A percentile compares a stretch with the other conserved stretches of the same genome.
phyloP scores from a whole-genome alignment of 2,888 invertebrate species.

The Podabrus alpinus region DNA sequence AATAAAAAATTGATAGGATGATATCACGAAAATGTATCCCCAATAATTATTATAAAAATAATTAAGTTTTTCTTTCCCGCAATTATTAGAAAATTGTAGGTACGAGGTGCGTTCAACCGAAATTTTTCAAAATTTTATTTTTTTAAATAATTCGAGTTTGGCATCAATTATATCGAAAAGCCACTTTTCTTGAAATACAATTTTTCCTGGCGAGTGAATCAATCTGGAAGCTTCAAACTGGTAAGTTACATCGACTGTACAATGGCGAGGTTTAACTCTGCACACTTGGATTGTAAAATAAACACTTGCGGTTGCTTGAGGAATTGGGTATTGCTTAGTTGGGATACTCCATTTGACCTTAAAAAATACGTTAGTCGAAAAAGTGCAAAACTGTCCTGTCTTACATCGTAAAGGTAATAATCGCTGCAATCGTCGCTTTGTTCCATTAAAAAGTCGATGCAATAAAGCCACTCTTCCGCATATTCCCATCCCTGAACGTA shows the following conservation, averaged over 20 bases:
- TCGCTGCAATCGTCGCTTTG: conserved; percentile 41
- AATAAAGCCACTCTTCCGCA: conserved; percentile 41
- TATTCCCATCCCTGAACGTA: conserved; percentile 40
- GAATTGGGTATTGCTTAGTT: conserved; percentile 53
- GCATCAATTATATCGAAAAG: conserved; percentile 51
- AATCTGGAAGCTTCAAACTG: conserved; percentile 51
- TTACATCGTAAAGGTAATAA: conserved; percentile 44
- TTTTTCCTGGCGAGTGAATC: conserved; percentile 43
- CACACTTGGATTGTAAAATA: conserved; percentile 53
- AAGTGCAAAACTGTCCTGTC: neutral
- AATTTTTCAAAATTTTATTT: conserved; percentile 1
- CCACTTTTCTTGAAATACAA: conserved; percentile 51
- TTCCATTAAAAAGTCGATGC: conserved; percentile 35
- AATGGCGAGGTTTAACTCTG: conserved; percentile 41
- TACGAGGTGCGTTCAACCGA: neutral
- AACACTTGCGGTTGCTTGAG: conserved; percentile 56
- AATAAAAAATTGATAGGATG: neutral
- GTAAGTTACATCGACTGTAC: conserved; percentile 46
- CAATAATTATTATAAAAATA: neutral
- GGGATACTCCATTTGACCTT: conserved; percentile 55
- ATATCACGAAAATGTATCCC: neutral
- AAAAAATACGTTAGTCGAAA: conserved; percentile 26
- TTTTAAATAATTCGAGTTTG: conserved; percentile 49
- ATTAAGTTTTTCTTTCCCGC: neutral
- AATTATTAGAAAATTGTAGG: neutral